A percentile compares a stretch with the other conserved stretches of the same genome.
Evolutionary conservation across 1,140 invertebrate species (phyloP).

Genomic region (Lordiphosa clarofinis): DNA sequence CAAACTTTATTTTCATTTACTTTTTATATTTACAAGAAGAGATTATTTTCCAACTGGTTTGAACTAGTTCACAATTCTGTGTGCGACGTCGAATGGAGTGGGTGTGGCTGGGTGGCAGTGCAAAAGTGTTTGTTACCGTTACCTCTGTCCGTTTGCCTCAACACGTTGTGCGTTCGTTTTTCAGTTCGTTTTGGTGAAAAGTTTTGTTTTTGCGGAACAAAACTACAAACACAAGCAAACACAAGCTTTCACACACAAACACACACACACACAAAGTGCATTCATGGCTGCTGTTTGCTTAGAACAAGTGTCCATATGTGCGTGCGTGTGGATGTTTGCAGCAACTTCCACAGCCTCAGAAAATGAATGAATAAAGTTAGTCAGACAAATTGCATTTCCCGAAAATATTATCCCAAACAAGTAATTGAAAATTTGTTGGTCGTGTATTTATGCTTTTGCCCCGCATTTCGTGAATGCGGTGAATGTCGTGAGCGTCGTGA

Average conservation of each 20-base stretch:
- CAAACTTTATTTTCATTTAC: no score
- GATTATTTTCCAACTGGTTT: no score
- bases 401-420: conserved; percentile 74
- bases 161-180: conserved; percentile 20
- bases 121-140: conserved; percentile 2
- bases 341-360: conserved; percentile 49
- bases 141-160: conserved; percentile 10
- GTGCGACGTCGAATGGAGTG: not conserved
- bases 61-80: conserved; percentile 1
- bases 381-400: conserved; percentile 72
- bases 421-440: conserved; percentile 72
- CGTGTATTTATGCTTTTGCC: conserved; percentile 48
- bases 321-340: conserved; percentile 6
- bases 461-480: no score
- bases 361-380: conserved; percentile 76
- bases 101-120: not conserved
- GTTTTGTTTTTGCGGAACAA: conserved; percentile 53
- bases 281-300: conserved; percentile 23
- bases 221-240: conserved; percentile 68
- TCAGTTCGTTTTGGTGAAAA: conserved; percentile 46
- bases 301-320: conserved; percentile 31
- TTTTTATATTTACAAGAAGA: no score
- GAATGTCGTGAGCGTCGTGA: no score
- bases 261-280: conserved; percentile 35
- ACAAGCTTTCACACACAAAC: conserved; percentile 23